These are phyloP conservation scores for Torymus tubicola DNA, from an alignment of 2,888 invertebrate genomes.

Conservation along the genomic window DNA sequence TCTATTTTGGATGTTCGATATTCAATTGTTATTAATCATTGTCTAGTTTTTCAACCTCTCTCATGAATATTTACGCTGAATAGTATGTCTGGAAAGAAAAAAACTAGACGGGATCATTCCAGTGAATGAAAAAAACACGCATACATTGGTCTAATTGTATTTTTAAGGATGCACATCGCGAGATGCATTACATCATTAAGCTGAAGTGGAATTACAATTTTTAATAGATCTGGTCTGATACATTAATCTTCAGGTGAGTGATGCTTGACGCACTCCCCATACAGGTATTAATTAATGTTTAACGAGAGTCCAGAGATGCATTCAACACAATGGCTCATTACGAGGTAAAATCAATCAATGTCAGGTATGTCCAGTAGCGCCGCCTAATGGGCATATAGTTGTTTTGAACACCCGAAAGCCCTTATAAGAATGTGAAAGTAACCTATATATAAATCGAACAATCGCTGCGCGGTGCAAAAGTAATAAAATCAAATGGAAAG, in stretches of 20 bases:
- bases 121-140: no score
- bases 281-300: constrained; percentile 15
- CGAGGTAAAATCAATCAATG: constrained; percentile 10
- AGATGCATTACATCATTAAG: no score
- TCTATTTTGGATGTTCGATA: no score
- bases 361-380: constrained; percentile 8
- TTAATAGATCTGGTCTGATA: no score
- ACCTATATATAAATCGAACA: constrained; percentile 6
- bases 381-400: neutral
- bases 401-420: neutral
- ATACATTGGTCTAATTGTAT: no score
- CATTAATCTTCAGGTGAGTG: neutral
- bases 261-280: neutral
- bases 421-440: constrained; percentile 36
- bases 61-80: no score
- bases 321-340: neutral
- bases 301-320: constrained; percentile 1
- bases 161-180: no score
- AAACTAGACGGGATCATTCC: no score
- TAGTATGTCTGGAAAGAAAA: no score
- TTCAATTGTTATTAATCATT: no score
- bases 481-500: neutral
- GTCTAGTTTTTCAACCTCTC: no score
- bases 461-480: neutral
- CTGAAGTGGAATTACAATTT: no score